These are phyloP conservation scores for Hirudinaria manillensis DNA, from an alignment of 2,888 invertebrate species.

Conservation along the genomic window DNA sequence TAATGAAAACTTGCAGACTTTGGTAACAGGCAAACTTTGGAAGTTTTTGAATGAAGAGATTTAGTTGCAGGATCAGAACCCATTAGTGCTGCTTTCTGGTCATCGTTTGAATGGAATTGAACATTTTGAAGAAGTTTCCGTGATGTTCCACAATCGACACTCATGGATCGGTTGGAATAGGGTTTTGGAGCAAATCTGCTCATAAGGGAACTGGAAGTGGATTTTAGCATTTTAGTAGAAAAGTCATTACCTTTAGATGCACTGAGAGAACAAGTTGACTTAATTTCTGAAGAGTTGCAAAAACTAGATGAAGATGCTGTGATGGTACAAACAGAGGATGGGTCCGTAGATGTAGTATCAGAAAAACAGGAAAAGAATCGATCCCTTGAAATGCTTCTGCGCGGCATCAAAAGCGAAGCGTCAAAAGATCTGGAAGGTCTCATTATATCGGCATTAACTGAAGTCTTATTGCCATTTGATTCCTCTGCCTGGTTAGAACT, in stretches of 20 bases:
- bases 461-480: neutral
- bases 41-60: neutral
- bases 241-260: neutral
- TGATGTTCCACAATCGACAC: slow-evolving; percentile 19
- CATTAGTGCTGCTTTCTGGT: neutral
- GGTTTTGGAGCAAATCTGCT: slow-evolving; percentile 32
- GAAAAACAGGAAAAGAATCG: slow-evolving; percentile 3
- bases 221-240: neutral
- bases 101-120: neutral
- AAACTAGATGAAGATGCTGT: too few species aligned
- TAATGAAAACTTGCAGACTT: slow-evolving; percentile 21
- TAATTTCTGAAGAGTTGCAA: too few species aligned
- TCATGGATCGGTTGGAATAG: slow-evolving; percentile 27
- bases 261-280: too few species aligned
- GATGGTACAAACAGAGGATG: neutral
- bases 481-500: too few species aligned
- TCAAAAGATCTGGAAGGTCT: slow-evolving; percentile 5
- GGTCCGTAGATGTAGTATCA: neutral
- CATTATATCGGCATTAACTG: neutral
- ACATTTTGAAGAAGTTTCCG: neutral
- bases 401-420: neutral
- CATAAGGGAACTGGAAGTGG: slow-evolving; percentile 32
- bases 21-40: slow-evolving; percentile 8
- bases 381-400: neutral
- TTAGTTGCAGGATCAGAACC: neutral